Evolutionary conservation across 1,140 invertebrate species (phyloP), one percentile per base, ranked within the genome.

Genomic region (Drosophila carrolli): DNA sequence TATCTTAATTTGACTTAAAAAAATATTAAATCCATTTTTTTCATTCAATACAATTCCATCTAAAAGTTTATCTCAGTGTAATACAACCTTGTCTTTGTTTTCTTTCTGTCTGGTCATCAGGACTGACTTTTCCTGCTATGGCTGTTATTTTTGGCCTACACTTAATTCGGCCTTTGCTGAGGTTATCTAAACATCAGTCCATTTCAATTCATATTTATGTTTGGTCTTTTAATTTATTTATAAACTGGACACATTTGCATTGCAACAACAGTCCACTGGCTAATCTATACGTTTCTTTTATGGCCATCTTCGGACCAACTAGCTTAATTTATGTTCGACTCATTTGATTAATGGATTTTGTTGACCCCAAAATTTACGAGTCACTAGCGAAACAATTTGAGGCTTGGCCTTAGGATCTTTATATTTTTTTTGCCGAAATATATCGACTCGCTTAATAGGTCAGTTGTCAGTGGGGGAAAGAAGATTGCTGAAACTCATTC

Each of bases 261-360:
- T 76, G 58, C 44, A 41, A 56, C 71, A 75, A 47, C 65, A 61
- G 55, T 19, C 32, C 53, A 43, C 48, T 43, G 40, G 46, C 59
- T 77, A 62, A 62, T 77, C 60, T 65, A 38, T 61, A 53, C 43
- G 43, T 38, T 81, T 65, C 72, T 51, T 70, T 81, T 60, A 63
- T 67, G 57, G 44, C 47, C 55, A 51, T 63, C 61, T 74, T 68
- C 32, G 46, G 61, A 54, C 50, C 57, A 79, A 60, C 60, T 77
- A 70, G 40, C 66, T 47, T 44, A 73, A 83, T 83, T 82, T 82
- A 82, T 83, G 70, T 77, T 83, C 56, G 75, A 54, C 80, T 78
- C 80, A 78, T 82, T 79, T 82, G 80, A 82, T 82, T 70, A 82
- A 82, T 82, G 70, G 62, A 66, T 71, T 57, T 47, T 73, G 66